A percentile compares a stretch with the other conserved stretches of the same genome.
Conservation (phyloP, 1,140 invertebrate genomes). For the Lethocerus indicus region DNA sequence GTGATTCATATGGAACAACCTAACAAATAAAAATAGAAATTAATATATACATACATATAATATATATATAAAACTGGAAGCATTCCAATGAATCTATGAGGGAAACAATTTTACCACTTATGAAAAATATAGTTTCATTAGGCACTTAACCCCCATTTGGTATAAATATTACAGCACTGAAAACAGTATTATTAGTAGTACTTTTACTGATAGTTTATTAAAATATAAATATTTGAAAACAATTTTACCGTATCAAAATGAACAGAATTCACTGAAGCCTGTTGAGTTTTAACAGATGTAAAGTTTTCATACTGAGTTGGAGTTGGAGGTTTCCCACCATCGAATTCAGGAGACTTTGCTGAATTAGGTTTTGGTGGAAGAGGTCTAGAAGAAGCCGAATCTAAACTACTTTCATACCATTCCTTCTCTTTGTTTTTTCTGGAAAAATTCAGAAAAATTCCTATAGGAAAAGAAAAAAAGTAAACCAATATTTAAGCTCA, state of each 20-base stretch:
- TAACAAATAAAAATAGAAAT: slow-evolving; percentile 21
- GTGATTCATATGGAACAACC: slow-evolving; percentile 47
- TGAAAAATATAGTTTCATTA: too few relatives aligned
- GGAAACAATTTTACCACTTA: background rate
- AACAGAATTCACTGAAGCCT: background rate
- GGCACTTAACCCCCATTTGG: too few relatives aligned
- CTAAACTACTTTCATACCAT: slow-evolving; percentile 4
- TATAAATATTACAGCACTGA: too few relatives aligned
- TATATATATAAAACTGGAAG: background rate
- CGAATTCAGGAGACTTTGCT: background rate
- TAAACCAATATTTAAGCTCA: background rate
- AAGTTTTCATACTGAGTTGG: slow-evolving; percentile 1
- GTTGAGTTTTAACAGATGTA: background rate
- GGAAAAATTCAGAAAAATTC: background rate
- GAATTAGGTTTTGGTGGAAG: background rate
- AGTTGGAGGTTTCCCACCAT: too few relatives aligned
- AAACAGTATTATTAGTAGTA: too few relatives aligned
- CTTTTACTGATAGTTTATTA: too few relatives aligned
- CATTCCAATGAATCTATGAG: background rate
- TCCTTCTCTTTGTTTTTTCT: slow-evolving; percentile 3
- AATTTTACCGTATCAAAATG: slow-evolving; percentile 2
- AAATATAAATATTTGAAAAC: background rate
- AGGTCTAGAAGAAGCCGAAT: background rate
- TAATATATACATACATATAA: slow-evolving; percentile 20
- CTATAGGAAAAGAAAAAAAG: background rate